Base-by-base conservation (phyloP, 1,140 invertebrate genomes). In the Anagrus nilaparvatae region DNA sequence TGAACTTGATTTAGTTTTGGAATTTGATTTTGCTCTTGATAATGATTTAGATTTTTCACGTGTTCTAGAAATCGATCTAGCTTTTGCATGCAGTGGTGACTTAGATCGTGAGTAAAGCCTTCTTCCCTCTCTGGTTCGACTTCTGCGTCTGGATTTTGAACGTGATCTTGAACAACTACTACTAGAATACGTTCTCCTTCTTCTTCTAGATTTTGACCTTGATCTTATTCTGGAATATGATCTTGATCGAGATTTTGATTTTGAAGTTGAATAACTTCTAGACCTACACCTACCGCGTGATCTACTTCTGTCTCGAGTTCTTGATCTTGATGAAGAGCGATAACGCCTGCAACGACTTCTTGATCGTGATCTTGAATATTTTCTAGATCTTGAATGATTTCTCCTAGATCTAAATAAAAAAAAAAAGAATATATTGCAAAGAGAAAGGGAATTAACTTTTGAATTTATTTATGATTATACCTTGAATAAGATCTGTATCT, bases 71-170 rank as follows among this genome's bases (percentile, higher is more conserved):
- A 10, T 36, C 2, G 40, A 43, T 17, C 16, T 43, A n/a, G n/a
- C n/a, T n/a, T n/a, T n/a, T n/a, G n/a, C n/a, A n/a, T n/a, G n/a
- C n/a, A n/a, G n/a, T n/a, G n/a, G n/a, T n/a, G 40, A 29, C 8
- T 18, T 34, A 18, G 38, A 40, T 38, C 24, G 16, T 7, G 25
- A 38, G 16, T n/a, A n/a, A n/a, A n/a, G n/a, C n/a, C n/a, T 34
- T 17, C 14, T 6, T 20, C n/a, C 31, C 8, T 25, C 19, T 13
- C 37, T 43, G 1, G 18, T 14, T 17, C n/a, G 8, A 37, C 31
- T 17, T 45, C 52, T 65, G 2, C 55, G 56, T 29, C 59, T 65
- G 12, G 69, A 65, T 43, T 53, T 59, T 10, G 66, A 66, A 28
- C 55, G 49, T 2, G 71, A 70, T 42, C 55, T 61, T 37, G 58